These are phyloP conservation scores for Microctenopoma stevenorrisi DNA, from an alignment of 2,797 vertebrate genomes.

Conservation along the genomic window DNA sequence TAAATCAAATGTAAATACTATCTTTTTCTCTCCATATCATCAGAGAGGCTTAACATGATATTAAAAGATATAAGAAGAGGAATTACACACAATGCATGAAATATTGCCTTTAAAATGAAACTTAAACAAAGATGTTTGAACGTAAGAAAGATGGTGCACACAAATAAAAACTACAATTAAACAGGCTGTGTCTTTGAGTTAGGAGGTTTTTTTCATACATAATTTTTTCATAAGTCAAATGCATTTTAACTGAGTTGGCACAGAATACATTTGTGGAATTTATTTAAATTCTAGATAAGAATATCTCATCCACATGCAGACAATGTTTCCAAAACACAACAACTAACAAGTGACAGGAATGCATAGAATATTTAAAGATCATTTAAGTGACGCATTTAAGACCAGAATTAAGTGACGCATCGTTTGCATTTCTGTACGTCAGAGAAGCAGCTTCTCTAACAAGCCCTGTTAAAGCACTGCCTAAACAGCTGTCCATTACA, in stretches of 20 bases:
- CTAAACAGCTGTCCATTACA: constrained; percentile 38
- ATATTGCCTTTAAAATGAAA: not conserved
- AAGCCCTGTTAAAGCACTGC: constrained; percentile 16
- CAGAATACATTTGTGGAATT: not conserved
- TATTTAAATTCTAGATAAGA: not conserved
- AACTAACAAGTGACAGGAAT: not conserved
- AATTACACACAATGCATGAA: not conserved
- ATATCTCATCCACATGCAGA: not conserved
- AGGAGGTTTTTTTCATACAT: not conserved
- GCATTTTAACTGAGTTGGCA: not conserved
- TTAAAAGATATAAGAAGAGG: not conserved
- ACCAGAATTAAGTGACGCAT: constrained; percentile 12
- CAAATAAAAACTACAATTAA: not conserved
- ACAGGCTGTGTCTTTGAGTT: not conserved
- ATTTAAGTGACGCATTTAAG: not conserved
- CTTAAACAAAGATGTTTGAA: not conserved
- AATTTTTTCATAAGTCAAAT: not conserved
- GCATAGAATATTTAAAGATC: not conserved
- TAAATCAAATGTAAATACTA: not conserved
- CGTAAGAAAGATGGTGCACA: not conserved
- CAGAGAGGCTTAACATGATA: not conserved
- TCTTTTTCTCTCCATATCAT: not conserved
- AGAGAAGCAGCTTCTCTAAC: constrained; percentile 17
- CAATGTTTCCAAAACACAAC: not conserved
- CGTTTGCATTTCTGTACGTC: constrained; percentile 31